Evolutionary conservation across 2,888 invertebrate genomes (phyloP).

Genomic region (Papilio gigon): DNA sequence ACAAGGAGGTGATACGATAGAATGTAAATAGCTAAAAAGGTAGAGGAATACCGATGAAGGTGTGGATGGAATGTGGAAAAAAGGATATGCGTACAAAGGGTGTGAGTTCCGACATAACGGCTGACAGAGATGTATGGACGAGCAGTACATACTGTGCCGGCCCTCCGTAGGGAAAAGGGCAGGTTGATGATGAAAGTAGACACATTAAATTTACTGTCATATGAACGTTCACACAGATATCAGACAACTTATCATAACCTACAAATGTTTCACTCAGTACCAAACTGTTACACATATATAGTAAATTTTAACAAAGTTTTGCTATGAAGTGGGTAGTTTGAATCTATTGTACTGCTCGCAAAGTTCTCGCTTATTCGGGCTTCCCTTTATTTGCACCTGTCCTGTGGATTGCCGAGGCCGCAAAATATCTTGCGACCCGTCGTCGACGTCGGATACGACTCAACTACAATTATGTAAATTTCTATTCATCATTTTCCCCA

Average conservation of each 20-base stretch:
- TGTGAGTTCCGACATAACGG: no score
- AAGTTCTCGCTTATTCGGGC: slow-evolving; percentile 6
- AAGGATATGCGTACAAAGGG: no score
- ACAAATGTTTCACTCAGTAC: not conserved
- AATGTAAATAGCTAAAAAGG: no score
- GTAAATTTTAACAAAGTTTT: slow-evolving; percentile 15
- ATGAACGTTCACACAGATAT: not conserved
- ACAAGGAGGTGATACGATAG: no score
- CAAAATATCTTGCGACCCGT: slow-evolving; percentile 5
- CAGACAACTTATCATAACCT: not conserved
- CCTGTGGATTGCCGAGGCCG: not conserved
- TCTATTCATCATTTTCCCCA: slow-evolving; percentile 21
- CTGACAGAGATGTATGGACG: no score
- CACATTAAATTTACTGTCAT: no score
- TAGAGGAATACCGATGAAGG: no score
- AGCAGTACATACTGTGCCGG: no score
- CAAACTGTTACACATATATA: not conserved
- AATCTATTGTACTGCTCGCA: slow-evolving; percentile 6
- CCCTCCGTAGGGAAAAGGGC: no score
- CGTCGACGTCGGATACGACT: slow-evolving; percentile 9
- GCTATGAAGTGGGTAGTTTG: not conserved
- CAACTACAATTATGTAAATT: slow-evolving; percentile 29
- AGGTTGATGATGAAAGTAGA: no score
- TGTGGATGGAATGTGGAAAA: no score
- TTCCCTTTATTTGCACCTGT: slow-evolving; percentile 25